Percentiles rank a stretch among this genome's conserved stretches.
Conservation (phyloP, 1,140 invertebrate genomes). For the Drosophila pandora region DNA sequence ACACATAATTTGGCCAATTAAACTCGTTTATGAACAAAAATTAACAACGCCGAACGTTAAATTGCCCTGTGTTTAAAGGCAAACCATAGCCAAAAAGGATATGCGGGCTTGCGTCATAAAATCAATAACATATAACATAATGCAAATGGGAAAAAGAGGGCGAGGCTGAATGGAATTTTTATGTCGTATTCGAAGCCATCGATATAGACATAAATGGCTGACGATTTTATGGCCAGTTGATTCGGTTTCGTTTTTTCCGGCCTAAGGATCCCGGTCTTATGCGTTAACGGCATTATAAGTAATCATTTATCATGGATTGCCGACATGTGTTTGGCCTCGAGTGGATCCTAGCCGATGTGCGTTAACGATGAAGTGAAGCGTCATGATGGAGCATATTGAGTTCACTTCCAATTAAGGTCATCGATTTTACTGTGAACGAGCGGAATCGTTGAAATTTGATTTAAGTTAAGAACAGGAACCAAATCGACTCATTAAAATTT, state of each 20-base stretch:
- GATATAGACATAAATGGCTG: slow-evolving; percentile 65
- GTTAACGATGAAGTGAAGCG: slow-evolving; percentile 46
- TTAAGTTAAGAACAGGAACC: slow-evolving; percentile 11
- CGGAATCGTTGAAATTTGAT: slow-evolving; percentile 19
- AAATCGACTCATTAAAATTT: slow-evolving; percentile 31
- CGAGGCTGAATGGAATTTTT: slow-evolving; percentile 58
- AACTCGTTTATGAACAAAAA: slow-evolving; percentile 61
- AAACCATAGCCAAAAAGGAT: slow-evolving; percentile 3
- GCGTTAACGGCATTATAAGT: slow-evolving; percentile 58
- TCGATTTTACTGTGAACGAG: slow-evolving; percentile 1
- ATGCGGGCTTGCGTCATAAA: slow-evolving; percentile 33
- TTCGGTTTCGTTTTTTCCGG: slow-evolving; percentile 31
- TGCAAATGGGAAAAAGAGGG: slow-evolving; percentile 60
- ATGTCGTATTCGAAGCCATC: slow-evolving; percentile 44
- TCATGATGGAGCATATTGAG: slow-evolving; percentile 35
- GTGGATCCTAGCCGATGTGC: slow-evolving; percentile 48
- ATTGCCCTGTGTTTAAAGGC: slow-evolving; percentile 27
- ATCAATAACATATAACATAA: slow-evolving; percentile 72
- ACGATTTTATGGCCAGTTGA: slow-evolving; percentile 67
- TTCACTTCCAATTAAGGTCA: slow-evolving; percentile 41
- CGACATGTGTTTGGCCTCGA: slow-evolving; percentile 67
- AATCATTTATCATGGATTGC: slow-evolving; percentile 76
- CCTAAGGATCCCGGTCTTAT: slow-evolving; percentile 30
- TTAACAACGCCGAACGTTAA: slow-evolving; percentile 42
- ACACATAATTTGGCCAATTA: slow-evolving; percentile 69